phyloP scores from a whole-genome alignment of 1,140 invertebrate genomes.

The fruit fly (Drosophila melanogaster) region Release_6_plus_ISO1_MT NC_004354.4:7702001-7702500 shows the following conservation, averaged over 20 bases:
- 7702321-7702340: constrained; percentile 29
- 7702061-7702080: constrained; percentile 18
- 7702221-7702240: constrained; percentile 54
- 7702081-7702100: background rate
- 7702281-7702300: constrained; percentile 25
- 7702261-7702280: constrained; percentile 12
- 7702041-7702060: constrained; percentile 23
- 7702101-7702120: constrained; percentile 3
- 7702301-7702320: constrained; percentile 31
- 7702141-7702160: constrained; percentile 51
- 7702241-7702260: constrained; percentile 39
- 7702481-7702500: constrained; percentile 1
- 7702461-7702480: background rate
- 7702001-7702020: constrained; percentile 24
- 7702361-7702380: constrained; percentile 42
- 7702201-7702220: constrained; percentile 78
- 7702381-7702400: constrained; percentile 20
- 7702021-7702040: constrained; percentile 1
- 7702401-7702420: background rate
- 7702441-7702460: background rate
- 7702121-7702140: constrained; percentile 26
- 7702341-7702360: constrained; percentile 25
- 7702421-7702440: background rate
- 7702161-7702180: constrained; percentile 73
- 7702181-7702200: constrained; percentile 51